Percentiles rank a stretch among this genome's conserved stretches.
Evolutionary conservation across 2,113 vertebrate genomes (phyloP).

Genomic region (Dendropsophus ebraccatus): DNA sequence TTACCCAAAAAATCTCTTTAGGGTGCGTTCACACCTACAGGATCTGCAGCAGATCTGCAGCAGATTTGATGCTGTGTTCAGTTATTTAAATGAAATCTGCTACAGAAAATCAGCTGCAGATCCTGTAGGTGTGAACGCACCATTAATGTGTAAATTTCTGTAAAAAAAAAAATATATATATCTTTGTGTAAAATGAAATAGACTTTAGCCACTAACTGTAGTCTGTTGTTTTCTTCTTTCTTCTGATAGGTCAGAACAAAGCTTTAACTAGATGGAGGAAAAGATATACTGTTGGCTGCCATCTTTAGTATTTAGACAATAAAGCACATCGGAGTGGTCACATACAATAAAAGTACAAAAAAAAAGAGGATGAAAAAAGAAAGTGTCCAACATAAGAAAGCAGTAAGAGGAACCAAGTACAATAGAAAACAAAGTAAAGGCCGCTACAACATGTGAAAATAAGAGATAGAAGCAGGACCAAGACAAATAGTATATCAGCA

Average conservation of each 20-base stretch:
- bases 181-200: not conserved
- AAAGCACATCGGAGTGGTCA: conserved; percentile 10
- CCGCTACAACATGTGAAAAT: not conserved
- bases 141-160: no score
- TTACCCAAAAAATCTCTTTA: no score
- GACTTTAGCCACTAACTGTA: not conserved
- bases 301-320: not conserved
- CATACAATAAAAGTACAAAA: not conserved
- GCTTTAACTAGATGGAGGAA: not conserved
- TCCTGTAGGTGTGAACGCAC: no score
- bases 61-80: no score
- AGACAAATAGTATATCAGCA: not conserved
- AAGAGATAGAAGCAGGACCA: not conserved
- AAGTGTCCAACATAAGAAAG: not conserved
- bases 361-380: not conserved
- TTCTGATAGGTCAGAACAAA: not conserved
- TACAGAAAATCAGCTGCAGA: no score
- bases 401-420: not conserved
- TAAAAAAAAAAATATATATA: no score
- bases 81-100: no score
- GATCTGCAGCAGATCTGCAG: no score
- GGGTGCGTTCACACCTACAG: no score
- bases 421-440: not conserved
- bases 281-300: not conserved
- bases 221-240: not conserved